These are phyloP conservation scores for Drosophila fulvimacula DNA, from an alignment of 2,888 invertebrate species.

Conservation along the genomic window DNA sequence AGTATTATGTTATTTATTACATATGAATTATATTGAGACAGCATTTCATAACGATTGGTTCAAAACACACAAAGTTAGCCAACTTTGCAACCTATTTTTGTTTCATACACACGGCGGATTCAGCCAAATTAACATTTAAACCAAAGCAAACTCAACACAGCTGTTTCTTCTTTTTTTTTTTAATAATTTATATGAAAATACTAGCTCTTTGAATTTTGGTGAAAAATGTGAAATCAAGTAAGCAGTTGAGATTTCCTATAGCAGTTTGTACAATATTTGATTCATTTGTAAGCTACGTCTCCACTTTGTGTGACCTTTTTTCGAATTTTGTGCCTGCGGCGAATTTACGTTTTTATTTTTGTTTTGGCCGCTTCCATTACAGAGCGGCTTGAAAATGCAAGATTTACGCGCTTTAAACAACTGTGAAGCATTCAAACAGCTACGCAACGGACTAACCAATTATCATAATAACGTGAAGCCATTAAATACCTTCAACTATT, in stretches of 20 bases:
- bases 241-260: not conserved
- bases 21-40: not conserved
- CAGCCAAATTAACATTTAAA: too few relatives aligned
- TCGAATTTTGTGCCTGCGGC: slow-evolving; percentile 1
- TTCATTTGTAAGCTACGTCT: not conserved
- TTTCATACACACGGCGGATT: slow-evolving; percentile 1
- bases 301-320: not conserved
- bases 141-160: too few relatives aligned
- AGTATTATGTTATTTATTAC: too few relatives aligned
- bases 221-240: not conserved
- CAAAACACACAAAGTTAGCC: not conserved
- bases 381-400: slow-evolving; percentile 19
- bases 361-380: not conserved
- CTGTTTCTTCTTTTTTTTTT: too few relatives aligned
- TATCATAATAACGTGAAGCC: slow-evolving; percentile 20
- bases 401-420: slow-evolving; percentile 42
- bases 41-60: not conserved
- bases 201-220: not conserved
- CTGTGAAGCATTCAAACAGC: slow-evolving; percentile 55
- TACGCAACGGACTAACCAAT: slow-evolving; percentile 32
- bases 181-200: not conserved
- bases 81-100: not conserved
- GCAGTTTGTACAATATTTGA: not conserved
- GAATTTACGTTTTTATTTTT: not conserved
- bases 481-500: slow-evolving; percentile 37